A percentile compares a stretch with the other conserved stretches of the same genome.
These are phyloP conservation scores for Drosophila repletoides DNA, from an alignment of 1,140 invertebrate genomes.

Conservation along the genomic window DNA sequence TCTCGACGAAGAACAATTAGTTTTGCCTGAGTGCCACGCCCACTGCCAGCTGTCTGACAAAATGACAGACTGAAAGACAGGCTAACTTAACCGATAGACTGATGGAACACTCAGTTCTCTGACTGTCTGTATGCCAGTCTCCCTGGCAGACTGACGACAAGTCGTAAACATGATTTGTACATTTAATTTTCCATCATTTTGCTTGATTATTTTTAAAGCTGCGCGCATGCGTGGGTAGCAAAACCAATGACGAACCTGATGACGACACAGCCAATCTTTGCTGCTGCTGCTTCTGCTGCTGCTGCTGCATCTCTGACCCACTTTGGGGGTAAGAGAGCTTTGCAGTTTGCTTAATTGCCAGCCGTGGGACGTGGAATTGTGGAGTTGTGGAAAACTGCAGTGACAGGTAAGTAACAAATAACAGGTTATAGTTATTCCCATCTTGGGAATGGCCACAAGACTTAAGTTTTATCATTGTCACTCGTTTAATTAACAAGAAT, in stretches of 20 bases:
- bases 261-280: slow-evolving; percentile 12
- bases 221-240: slow-evolving; percentile 43
- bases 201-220: slow-evolving; percentile 54
- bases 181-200: slow-evolving; percentile 78
- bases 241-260: slow-evolving; percentile 43
- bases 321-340: slow-evolving; percentile 24
- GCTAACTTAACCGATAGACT: slow-evolving; percentile 26
- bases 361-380: slow-evolving; percentile 19
- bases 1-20: slow-evolving; percentile 66
- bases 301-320: slow-evolving; percentile 38
- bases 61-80: slow-evolving; percentile 19
- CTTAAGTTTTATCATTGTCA: slow-evolving; percentile 56
- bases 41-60: slow-evolving; percentile 39
- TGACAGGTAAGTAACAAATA: slow-evolving; percentile 15
- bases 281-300: slow-evolving; percentile 21
- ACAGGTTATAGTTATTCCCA: slow-evolving; percentile 53
- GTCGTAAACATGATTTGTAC: slow-evolving; percentile 79
- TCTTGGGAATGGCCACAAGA: slow-evolving; percentile 14
- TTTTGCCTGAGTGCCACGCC: slow-evolving; percentile 62
- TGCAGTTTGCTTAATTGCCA: slow-evolving; percentile 32
- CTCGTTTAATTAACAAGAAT: slow-evolving; percentile 59
- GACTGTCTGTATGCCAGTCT: slow-evolving; percentile 8
- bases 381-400: not conserved
- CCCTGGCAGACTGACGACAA: slow-evolving; percentile 59
- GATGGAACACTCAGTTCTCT: slow-evolving; percentile 10